Conservation (phyloP, 2,797 vertebrate species). For the Neomorphus geoffroyi region DNA sequence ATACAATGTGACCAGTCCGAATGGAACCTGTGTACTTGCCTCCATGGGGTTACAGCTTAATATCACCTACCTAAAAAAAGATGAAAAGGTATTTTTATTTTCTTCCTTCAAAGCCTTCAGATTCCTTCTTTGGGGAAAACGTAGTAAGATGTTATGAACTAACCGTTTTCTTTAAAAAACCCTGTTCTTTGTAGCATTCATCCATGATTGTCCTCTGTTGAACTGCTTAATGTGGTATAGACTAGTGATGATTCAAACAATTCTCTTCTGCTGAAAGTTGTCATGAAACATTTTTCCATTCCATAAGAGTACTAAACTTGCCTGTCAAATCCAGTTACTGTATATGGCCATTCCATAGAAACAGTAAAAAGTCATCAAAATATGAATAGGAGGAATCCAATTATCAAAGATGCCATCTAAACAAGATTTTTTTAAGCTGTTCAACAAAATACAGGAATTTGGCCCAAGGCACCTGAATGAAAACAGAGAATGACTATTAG, state of each 20-base stretch:
- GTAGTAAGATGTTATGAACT: neutral
- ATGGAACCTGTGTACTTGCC: constrained; percentile 83
- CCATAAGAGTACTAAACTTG: neutral
- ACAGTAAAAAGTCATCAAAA: neutral
- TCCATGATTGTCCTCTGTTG: neutral
- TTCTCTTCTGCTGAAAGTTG: neutral
- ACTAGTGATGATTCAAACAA: neutral
- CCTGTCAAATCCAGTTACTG: neutral
- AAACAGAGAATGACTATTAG: neutral
- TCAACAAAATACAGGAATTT: neutral
- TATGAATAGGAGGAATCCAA: neutral
- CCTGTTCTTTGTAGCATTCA: neutral
- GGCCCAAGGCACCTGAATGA: neutral
- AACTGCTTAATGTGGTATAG: neutral
- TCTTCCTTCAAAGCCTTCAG: neutral
- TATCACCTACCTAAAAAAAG: constrained; percentile 76
- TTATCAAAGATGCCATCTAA: neutral
- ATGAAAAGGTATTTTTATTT: constrained; percentile 63
- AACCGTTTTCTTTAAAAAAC: neutral
- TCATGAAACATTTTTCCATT: neutral
- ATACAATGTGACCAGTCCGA: constrained; percentile 79
- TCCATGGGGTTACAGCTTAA: constrained; percentile 89
- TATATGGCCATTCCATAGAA: neutral
- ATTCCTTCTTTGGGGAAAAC: neutral
- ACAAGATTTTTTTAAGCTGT: neutral